Evolutionary conservation across 2,888 invertebrate species (phyloP).

Genomic region (Trileptium ribeirensis): DNA sequence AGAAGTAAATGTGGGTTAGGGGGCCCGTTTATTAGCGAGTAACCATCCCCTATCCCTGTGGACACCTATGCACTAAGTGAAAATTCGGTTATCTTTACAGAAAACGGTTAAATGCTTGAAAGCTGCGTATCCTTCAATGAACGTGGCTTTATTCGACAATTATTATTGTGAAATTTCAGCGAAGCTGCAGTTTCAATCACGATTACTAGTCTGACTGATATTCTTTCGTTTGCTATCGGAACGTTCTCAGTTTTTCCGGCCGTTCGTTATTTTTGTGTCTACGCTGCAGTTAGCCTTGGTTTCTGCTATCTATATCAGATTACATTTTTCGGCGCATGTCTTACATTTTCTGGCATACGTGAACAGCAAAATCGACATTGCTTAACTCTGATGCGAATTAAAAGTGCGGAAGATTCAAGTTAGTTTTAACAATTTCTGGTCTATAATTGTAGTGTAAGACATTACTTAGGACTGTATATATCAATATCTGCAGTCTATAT

Average conservation of each 20-base stretch:
- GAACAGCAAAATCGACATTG: not conserved
- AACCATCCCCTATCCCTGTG: no score
- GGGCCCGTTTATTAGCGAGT: no score
- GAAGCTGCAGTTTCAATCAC: slow-evolving; percentile 91
- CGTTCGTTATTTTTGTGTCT: slow-evolving; percentile 78
- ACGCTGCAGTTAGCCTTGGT: slow-evolving; percentile 79
- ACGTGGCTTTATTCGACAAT: no score
- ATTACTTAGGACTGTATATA: no score
- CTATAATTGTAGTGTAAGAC: no score
- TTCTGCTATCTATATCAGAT: slow-evolving; percentile 82
- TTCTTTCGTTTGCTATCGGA: slow-evolving; percentile 83
- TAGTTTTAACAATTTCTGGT: slow-evolving; percentile 47
- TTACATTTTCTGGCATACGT: not conserved
- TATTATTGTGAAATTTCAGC: not conserved
- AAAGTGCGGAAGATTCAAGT: slow-evolving; percentile 17
- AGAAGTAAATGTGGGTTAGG: no score
- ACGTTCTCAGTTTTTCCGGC: slow-evolving; percentile 86
- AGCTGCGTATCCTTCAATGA: no score
- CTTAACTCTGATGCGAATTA: not conserved
- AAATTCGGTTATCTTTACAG: no score
- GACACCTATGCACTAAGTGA: no score
- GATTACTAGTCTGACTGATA: slow-evolving; percentile 79
- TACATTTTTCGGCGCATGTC: slow-evolving; percentile 71
- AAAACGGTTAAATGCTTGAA: no score
- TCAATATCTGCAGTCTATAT: no score